These are phyloP conservation scores for Prosapia bicincta DNA, from an alignment of 2,888 invertebrate species.

Conservation along the genomic window DNA sequence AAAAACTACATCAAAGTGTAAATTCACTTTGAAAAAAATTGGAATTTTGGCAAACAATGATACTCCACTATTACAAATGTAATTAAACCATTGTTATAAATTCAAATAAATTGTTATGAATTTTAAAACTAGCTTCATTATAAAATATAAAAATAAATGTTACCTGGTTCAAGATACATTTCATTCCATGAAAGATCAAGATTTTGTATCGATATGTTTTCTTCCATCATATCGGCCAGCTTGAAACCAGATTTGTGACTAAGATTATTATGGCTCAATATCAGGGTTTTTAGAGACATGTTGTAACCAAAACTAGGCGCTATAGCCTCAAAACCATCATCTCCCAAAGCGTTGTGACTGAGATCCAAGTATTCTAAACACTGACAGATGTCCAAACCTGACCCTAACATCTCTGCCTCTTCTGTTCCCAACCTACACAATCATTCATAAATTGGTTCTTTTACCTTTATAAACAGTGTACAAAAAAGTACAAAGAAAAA, in stretches of 20 bases:
- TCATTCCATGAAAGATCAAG: constrained; percentile 55
- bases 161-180: constrained; percentile 47
- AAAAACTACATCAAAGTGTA: no score
- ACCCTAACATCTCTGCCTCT: constrained; percentile 7
- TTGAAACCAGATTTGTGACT: constrained; percentile 4
- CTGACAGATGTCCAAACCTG: constrained; percentile 8
- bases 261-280: constrained; percentile 12
- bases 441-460: neutral
- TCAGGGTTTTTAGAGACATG: neutral
- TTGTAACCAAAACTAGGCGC: constrained; percentile 14
- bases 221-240: constrained; percentile 38
- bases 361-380: constrained; percentile 8
- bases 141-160: no score
- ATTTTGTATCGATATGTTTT: constrained; percentile 47
- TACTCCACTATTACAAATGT: no score
- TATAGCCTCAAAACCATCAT: constrained; percentile 12
- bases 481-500: neutral
- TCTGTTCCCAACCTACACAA: constrained; percentile 3
- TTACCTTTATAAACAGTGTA: neutral
- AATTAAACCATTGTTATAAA: no score
- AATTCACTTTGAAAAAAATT: no score
- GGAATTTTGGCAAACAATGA: no score
- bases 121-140: no score
- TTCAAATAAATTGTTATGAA: no score
- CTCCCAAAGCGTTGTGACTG: constrained; percentile 16